Evolutionary conservation across 2,888 invertebrate species (phyloP).

Genomic region (Melanargia galathea): DNA sequence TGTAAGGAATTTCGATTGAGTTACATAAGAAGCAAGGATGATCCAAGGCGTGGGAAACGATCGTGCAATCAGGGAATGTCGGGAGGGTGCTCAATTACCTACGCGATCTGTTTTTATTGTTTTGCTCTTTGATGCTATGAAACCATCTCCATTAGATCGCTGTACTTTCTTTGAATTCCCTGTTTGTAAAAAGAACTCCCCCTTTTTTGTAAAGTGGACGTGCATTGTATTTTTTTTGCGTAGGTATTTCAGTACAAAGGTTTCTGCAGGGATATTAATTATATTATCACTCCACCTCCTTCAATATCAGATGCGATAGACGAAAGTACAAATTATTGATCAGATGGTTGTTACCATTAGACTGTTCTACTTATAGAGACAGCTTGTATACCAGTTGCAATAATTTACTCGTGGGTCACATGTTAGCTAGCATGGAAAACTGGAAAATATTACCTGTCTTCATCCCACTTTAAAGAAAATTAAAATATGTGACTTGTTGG

Average conservation of each 20-base stretch:
- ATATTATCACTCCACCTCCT: too few species aligned
- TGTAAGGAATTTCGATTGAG: slow-evolving; percentile 64
- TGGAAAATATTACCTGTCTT: too few species aligned
- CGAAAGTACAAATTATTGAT: too few species aligned
- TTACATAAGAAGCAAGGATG: slow-evolving; percentile 60
- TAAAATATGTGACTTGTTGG: too few species aligned
- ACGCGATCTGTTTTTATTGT: slow-evolving; percentile 69
- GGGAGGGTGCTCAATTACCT: slow-evolving; percentile 73
- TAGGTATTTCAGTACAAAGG: neutral
- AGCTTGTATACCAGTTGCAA: too few species aligned
- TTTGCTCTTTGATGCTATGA: slow-evolving; percentile 60
- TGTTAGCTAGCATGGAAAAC: too few species aligned
- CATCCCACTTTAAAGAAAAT: too few species aligned
- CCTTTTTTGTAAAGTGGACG: neutral
- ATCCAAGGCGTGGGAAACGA: slow-evolving; percentile 73
- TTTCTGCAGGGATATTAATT: too few species aligned
- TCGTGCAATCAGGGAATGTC: slow-evolving; percentile 73
- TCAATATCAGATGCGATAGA: too few species aligned
- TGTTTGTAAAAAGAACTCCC: neutral
- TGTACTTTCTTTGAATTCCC: slow-evolving; percentile 24
- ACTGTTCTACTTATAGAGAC: too few species aligned
- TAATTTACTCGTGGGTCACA: too few species aligned
- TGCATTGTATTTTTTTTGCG: neutral
- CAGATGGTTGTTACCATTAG: too few species aligned
- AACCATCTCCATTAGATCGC: slow-evolving; percentile 52